A percentile compares a stretch with the other conserved stretches of the same genome.
These are phyloP conservation scores for Meta bourneti DNA, from an alignment of 2,888 invertebrate genomes.

Conservation along the genomic window DNA sequence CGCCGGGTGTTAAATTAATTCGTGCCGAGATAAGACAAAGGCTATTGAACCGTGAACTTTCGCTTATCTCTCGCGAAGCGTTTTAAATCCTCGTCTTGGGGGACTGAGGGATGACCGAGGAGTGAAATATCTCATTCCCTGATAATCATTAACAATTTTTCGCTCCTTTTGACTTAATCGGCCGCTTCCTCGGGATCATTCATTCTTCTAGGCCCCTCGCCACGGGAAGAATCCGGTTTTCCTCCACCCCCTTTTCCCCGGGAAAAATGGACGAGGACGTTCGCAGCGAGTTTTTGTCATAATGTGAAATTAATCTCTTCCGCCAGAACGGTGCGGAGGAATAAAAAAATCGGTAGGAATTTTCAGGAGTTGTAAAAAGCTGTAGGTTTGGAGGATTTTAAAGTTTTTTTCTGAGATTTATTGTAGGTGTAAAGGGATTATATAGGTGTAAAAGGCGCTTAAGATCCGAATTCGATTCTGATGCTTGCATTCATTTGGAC, in stretches of 20 bases:
- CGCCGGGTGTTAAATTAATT: conserved; percentile 52
- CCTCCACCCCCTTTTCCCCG: neutral
- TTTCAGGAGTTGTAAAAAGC: neutral
- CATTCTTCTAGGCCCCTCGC: neutral
- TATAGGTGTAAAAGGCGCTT: too few species aligned
- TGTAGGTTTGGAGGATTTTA: too few species aligned
- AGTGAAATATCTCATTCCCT: conserved; percentile 26
- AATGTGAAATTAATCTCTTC: neutral
- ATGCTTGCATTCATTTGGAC: too few species aligned
- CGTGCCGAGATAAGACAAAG: conserved; percentile 32
- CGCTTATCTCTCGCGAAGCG: conserved; percentile 30
- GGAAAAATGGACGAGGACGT: conserved; percentile 6
- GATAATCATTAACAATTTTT: conserved; percentile 54
- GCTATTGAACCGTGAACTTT: conserved; percentile 48
- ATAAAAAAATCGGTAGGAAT: neutral
- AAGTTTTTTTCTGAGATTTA: too few species aligned
- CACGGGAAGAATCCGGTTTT: too few species aligned
- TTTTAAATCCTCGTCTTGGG: conserved; percentile 31
- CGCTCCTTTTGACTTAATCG: conserved; percentile 40
- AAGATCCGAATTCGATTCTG: too few species aligned
- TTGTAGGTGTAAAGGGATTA: too few species aligned
- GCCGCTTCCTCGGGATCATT: neutral
- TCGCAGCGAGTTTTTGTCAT: conserved; percentile 23
- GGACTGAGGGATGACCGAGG: conserved; percentile 29
- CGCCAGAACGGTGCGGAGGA: neutral